These are phyloP conservation scores for Sinocyclocheilus rhinocerous DNA, from an alignment of 2,113 vertebrate species.

Conservation along the genomic window DNA sequence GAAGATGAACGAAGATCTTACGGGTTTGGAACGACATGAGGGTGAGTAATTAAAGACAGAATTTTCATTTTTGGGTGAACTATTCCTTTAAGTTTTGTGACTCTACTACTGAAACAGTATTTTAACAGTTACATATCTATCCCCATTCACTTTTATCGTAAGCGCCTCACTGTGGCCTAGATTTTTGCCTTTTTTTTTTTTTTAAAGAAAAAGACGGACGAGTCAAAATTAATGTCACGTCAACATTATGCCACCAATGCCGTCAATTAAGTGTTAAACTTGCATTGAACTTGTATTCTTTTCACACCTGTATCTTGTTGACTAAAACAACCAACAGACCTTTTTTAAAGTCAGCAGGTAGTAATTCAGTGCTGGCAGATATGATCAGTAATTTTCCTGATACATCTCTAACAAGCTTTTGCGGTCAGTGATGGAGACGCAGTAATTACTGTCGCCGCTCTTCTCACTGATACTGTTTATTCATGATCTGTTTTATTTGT, in stretches of 20 bases:
- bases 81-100: background rate
- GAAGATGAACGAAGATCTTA: too few relatives aligned
- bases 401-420: slow-evolving; percentile 45
- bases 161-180: background rate
- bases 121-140: background rate
- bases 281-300: background rate
- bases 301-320: background rate
- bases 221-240: background rate
- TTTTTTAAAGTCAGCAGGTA: background rate
- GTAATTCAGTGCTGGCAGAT: slow-evolving; percentile 31
- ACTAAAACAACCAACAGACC: background rate
- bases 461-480: slow-evolving; percentile 51
- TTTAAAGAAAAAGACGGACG: background rate
- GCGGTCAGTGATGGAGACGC: slow-evolving; percentile 34
- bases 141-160: background rate
- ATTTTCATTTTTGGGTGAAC: too few relatives aligned
- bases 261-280: background rate
- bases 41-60: too few relatives aligned
- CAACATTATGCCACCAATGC: background rate
- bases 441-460: slow-evolving; percentile 43
- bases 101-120: background rate
- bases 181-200: background rate
- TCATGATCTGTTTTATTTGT: slow-evolving; percentile 50
- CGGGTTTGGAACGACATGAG: too few relatives aligned
- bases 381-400: slow-evolving; percentile 20